A percentile compares a stretch with the other conserved stretches of the same genome.
Evolutionary conservation across 1,140 invertebrate species (phyloP).

Genomic region (Drosophila asahinai): DNA sequence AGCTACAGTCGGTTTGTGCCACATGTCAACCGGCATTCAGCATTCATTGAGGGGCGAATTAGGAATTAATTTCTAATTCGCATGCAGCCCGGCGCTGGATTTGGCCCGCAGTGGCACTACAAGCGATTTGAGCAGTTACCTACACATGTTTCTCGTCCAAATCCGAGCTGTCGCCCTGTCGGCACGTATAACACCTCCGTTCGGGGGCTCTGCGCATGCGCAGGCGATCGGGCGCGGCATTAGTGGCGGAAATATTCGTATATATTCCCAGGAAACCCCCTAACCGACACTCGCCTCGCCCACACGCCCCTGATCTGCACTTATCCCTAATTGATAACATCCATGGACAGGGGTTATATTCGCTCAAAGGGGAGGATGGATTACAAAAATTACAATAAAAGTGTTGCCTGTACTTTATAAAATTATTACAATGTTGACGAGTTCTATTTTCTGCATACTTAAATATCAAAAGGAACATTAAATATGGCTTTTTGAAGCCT

Average conservation of each 20-base stretch:
- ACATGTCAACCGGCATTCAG: conserved; percentile 38
- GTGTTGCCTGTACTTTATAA: background rate
- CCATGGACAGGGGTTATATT: background rate
- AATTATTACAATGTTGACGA: background rate
- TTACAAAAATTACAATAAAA: background rate
- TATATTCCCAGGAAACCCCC: conserved; percentile 1
- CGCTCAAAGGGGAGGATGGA: too few species aligned
- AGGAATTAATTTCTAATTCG: conserved; percentile 84
- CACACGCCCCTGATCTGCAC: conserved; percentile 23
- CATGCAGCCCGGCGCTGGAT: conserved; percentile 67
- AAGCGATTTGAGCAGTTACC: conserved; percentile 77
- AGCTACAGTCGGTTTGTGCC: conserved; percentile 41
- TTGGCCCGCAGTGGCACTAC: conserved; percentile 44
- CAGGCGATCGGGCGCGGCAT: conserved; percentile 35
- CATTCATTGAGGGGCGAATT: conserved; percentile 71
- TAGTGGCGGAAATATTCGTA: conserved; percentile 42
- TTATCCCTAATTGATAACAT: conserved; percentile 16
- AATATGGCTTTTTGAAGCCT: too few species aligned
- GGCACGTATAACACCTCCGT: conserved; percentile 66
- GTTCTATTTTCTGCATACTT: too few species aligned
- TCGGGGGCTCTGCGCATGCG: conserved; percentile 37
- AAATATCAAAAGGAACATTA: too few species aligned
- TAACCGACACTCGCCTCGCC: background rate
- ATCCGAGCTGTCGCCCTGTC: conserved; percentile 70
- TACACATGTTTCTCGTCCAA: conserved; percentile 82